Evolutionary conservation across 2,797 vertebrate species (phyloP), one percentile per base, ranked within the genome.

Genomic region (Brotula barbata): DNA sequence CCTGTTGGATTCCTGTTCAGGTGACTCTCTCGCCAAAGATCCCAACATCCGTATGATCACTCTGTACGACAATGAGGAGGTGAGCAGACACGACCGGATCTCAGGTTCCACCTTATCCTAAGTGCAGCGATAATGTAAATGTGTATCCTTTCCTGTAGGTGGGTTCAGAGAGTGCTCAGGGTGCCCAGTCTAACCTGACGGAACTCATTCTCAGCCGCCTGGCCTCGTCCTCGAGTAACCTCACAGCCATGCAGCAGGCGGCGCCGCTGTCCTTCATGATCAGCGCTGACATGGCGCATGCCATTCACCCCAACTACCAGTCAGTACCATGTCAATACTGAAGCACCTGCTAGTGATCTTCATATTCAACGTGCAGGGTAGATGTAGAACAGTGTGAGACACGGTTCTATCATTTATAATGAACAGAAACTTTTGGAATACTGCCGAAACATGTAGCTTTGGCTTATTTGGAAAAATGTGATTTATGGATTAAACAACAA

Each of bases 281-380:
- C 89, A 98, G 96, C 0, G 94, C 96, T 0, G 97, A 99, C 81
- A 99, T 99, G 97, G 97, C 96, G 4, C 97, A 99, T 0, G 96
- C 96, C 0, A 89, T 94, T 42, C 97, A 99, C 78, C 97, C 97
- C n/a, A 99, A 99, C 90, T 98, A 98, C 13, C 50, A 79, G 95
- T 97, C 78, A 94, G 94, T n/a, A n/a, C n/a, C n/a, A n/a, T n/a
- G n/a, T n/a, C n/a, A n/a, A n/a, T n/a, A n/a, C n/a, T n/a, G n/a
- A n/a, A n/a, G n/a, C n/a, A n/a, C n/a, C n/a, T n/a, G n/a, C n/a
- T n/a, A n/a, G n/a, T n/a, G n/a, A n/a, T n/a, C n/a, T n/a, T n/a
- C n/a, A n/a, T n/a, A n/a, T n/a, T n/a, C n/a, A n/a, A n/a, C n/a
- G n/a, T n/a, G n/a, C n/a, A n/a, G n/a, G n/a, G n/a, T n/a, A n/a